Percentiles rank a stretch among this genome's conserved stretches.
Evolutionary conservation across 2,113 vertebrate species (phyloP).

Genomic region (Oreochromis niloticus): DNA sequence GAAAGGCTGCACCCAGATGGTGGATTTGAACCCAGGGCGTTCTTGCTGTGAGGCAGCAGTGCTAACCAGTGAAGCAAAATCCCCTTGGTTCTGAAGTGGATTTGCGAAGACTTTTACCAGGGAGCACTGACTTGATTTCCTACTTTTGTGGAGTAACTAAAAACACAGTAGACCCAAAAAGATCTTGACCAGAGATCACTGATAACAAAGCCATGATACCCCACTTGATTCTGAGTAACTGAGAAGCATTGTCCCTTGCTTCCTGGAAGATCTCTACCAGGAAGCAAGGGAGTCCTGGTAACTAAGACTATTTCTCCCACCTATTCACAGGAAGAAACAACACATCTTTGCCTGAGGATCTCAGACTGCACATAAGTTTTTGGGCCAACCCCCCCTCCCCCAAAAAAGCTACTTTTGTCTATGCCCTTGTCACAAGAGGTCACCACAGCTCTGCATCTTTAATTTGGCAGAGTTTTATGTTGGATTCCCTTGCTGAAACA

Average conservation of each 20-base stretch:
- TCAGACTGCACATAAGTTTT: not conserved
- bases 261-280: not conserved
- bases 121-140: not conserved
- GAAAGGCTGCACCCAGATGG: not conserved
- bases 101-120: not conserved
- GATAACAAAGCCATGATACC: not conserved
- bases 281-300: not conserved
- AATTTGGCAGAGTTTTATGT: not conserved
- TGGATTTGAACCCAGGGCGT: not conserved
- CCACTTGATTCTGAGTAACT: not conserved
- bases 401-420: not conserved
- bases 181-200: not conserved
- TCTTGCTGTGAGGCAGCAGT: not conserved
- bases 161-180: not conserved
- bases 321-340: not conserved
- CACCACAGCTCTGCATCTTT: not conserved
- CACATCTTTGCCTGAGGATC: not conserved
- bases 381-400: not conserved
- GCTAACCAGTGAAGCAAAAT: not conserved
- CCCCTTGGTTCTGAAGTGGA: not conserved
- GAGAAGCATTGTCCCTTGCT: not conserved
- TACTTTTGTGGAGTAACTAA: not conserved
- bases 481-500: not conserved
- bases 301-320: not conserved
- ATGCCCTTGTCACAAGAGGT: not conserved